A percentile compares a stretch with the other conserved stretches of the same genome.
Conservation (phyloP, 2,888 invertebrate species). For the Bellardia pandia region DNA sequence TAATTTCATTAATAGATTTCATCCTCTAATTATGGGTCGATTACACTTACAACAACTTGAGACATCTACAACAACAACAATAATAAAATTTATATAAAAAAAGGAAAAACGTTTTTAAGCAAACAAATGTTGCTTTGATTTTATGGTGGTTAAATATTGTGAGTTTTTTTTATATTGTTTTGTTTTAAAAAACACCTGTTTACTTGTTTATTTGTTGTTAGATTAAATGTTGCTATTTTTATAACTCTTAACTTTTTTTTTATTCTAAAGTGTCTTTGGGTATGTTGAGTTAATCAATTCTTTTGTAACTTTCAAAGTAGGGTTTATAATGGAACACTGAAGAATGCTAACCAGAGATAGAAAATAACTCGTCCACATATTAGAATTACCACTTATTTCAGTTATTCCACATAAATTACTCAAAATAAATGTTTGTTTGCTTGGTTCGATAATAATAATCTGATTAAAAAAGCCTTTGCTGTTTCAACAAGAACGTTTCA, state of each 20-base stretch:
- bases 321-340: no score
- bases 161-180: neutral
- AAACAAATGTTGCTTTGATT: slow-evolving; percentile 12
- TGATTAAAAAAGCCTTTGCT: no score
- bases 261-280: neutral
- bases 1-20: slow-evolving; percentile 66
- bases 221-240: neutral
- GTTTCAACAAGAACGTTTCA: no score
- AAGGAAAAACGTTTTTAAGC: neutral
- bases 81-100: neutral
- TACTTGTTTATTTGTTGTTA: neutral
- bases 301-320: no score
- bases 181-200: slow-evolving; percentile 5
- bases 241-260: neutral
- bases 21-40: slow-evolving; percentile 64
- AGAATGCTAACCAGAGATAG: no score
- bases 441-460: no score
- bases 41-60: slow-evolving; percentile 38
- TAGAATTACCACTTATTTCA: no score
- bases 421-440: no score
- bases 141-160: neutral
- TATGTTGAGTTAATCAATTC: no score
- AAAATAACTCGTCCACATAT: no score
- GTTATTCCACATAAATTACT: no score
- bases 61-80: slow-evolving; percentile 1